Conservation (phyloP, 23 tunicate species). For the Ascidia mentula region DNA sequence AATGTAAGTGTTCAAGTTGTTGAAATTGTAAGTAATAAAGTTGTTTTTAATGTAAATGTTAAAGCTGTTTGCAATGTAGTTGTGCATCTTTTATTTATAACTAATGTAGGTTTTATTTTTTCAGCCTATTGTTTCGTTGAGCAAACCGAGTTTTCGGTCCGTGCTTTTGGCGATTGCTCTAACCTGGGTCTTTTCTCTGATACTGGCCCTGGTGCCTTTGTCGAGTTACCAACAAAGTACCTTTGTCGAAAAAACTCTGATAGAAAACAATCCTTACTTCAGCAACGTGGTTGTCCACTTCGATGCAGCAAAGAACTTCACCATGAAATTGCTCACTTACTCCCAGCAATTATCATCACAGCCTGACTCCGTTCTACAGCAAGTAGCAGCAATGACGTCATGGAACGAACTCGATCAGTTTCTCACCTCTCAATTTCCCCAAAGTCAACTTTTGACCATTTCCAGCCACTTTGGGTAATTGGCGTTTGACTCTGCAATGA, state of each 20-base stretch:
- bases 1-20: constrained; percentile 12
- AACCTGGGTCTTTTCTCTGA: constrained; percentile 49
- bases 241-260: constrained; percentile 43
- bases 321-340: neutral
- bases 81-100: too few species aligned
- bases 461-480: neutral
- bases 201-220: constrained; percentile 56
- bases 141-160: constrained; percentile 17
- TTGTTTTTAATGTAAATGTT: too few species aligned
- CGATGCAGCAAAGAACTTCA: constrained; percentile 34
- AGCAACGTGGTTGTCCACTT: constrained; percentile 40
- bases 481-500: too few species aligned
- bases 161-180: constrained; percentile 18
- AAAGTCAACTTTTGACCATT: neutral
- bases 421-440: neutral
- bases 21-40: neutral
- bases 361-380: neutral
- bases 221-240: constrained; percentile 23
- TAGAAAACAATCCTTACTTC: constrained; percentile 73
- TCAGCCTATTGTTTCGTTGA: constrained; percentile 57
- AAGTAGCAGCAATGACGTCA: neutral
- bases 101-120: too few species aligned
- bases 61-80: too few species aligned
- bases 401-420: constrained; percentile 11
- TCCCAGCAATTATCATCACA: neutral